Percentiles rank a stretch among this genome's conserved stretches.
Evolutionary conservation across 2,888 invertebrate species (phyloP).

Genomic region (Pasiphila rectangulata): DNA sequence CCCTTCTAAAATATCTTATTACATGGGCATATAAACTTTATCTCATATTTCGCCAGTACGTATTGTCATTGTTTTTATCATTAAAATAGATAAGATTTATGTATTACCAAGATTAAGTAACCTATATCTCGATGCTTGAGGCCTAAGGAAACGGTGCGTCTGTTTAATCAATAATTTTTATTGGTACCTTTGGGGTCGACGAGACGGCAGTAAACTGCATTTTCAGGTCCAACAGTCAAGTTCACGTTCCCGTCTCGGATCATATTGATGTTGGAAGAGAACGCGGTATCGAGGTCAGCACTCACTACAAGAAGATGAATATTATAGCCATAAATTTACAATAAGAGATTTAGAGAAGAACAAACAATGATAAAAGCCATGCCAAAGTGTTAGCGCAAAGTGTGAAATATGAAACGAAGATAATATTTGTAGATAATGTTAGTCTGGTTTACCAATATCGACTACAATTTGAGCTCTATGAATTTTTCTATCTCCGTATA

Average conservation of each 20-base stretch:
- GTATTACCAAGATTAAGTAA: too few species aligned
- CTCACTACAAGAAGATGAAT: background rate
- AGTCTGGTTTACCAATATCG: slow-evolving; percentile 43
- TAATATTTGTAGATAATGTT: too few species aligned
- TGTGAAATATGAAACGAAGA: slow-evolving; percentile 2
- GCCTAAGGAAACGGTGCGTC: too few species aligned
- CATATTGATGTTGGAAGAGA: slow-evolving; percentile 12
- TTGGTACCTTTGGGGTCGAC: slow-evolving; percentile 38
- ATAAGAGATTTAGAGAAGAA: background rate
- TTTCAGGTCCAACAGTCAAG: slow-evolving; percentile 49
- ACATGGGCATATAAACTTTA: too few species aligned
- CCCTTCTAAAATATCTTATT: too few species aligned
- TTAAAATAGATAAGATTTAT: too few species aligned
- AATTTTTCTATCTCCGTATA: slow-evolving; percentile 47
- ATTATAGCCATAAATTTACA: background rate
- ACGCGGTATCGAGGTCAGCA: background rate
- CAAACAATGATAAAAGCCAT: slow-evolving; percentile 9
- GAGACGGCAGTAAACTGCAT: slow-evolving; percentile 58
- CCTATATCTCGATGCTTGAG: too few species aligned
- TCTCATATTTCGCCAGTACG: too few species aligned
- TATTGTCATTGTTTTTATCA: too few species aligned
- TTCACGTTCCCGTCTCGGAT: slow-evolving; percentile 41
- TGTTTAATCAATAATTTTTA: too few species aligned
- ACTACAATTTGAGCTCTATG: slow-evolving; percentile 49
- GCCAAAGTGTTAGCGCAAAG: slow-evolving; percentile 11